phyloP scores from a whole-genome alignment of 92 coral and sea anemone genomes.

The Paramuricea clavata region DNA sequence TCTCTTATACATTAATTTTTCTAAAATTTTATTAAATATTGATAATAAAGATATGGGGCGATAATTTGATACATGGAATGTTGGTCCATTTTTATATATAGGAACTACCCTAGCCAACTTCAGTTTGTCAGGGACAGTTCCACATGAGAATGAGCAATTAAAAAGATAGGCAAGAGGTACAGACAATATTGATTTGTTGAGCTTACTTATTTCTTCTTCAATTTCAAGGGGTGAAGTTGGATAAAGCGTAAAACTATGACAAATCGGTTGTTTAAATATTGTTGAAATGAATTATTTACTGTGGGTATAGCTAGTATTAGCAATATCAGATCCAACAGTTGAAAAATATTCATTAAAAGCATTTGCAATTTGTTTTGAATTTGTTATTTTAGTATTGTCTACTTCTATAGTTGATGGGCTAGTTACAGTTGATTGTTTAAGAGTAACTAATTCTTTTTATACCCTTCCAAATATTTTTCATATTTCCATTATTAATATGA shows the following conservation, averaged over 20 bases:
- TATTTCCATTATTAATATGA: background rate
- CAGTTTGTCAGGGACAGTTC: background rate
- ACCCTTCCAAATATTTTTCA: background rate
- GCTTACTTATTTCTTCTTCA: background rate
- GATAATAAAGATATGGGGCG: slow-evolving; percentile 15
- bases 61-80: background rate
- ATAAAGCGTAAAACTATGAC: background rate
- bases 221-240: background rate
- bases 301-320: background rate
- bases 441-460: background rate
- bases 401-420: background rate
- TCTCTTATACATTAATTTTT: slow-evolving; percentile 16
- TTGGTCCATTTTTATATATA: background rate
- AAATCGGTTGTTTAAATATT: background rate
- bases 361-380: slow-evolving; percentile 16
- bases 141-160: background rate
- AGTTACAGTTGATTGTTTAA: background rate
- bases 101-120: slow-evolving; percentile 4
- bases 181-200: background rate
- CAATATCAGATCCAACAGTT: slow-evolving; percentile 15
- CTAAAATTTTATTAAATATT: slow-evolving; percentile 9
- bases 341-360: background rate
- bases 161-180: background rate
- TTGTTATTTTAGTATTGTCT: background rate
- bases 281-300: background rate